phyloP scores from a whole-genome alignment of 2,797 vertebrate species.

The Malurus leucopterus region DNA sequence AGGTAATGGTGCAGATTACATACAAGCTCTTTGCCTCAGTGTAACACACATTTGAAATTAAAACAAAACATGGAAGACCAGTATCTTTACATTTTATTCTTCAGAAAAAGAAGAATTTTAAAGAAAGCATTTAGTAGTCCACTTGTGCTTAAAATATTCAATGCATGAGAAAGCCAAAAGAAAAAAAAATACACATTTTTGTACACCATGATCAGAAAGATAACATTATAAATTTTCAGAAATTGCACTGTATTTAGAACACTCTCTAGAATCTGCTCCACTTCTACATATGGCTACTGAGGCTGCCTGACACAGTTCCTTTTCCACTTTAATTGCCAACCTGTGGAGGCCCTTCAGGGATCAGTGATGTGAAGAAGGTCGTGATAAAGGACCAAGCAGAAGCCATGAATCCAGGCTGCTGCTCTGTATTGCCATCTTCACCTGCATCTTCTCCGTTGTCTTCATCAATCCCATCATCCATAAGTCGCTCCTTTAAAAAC shows the following conservation, averaged over 20 bases:
- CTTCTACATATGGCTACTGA: slow-evolving; percentile 17
- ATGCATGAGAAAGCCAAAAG: slow-evolving; percentile 66
- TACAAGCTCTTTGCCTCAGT: slow-evolving; percentile 35
- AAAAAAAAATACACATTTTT: slow-evolving; percentile 65
- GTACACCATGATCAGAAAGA: slow-evolving; percentile 71
- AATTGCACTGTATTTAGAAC: slow-evolving; percentile 77
- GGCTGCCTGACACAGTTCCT: slow-evolving; percentile 52
- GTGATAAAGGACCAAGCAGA: slow-evolving; percentile 93
- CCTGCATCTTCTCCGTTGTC: slow-evolving; percentile 82
- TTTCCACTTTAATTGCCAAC: slow-evolving; percentile 82
- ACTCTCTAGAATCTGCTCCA: slow-evolving; percentile 56
- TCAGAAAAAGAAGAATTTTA: slow-evolving; percentile 63
- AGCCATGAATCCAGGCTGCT: slow-evolving; percentile 84
- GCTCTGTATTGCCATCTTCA: slow-evolving; percentile 74
- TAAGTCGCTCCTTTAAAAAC: slow-evolving; percentile 81
- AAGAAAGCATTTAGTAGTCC: slow-evolving; percentile 69
- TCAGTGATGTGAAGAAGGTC: slow-evolving; percentile 94
- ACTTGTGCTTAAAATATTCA: slow-evolving; percentile 76
- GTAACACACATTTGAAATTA: slow-evolving; percentile 57
- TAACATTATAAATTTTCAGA: slow-evolving; percentile 61
- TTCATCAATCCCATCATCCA: slow-evolving; percentile 87
- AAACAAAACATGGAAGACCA: slow-evolving; percentile 72
- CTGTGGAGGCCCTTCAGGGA: slow-evolving; percentile 90
- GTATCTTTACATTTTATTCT: slow-evolving; percentile 67
- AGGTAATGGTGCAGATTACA: slow-evolving; percentile 42